Percentiles rank a stretch among this genome's conserved stretches.
These are phyloP conservation scores for Hydractinia echinata DNA, from an alignment of 30 jellyfish, hydroid and myxozoan genomes.

Conservation along the genomic window DNA sequence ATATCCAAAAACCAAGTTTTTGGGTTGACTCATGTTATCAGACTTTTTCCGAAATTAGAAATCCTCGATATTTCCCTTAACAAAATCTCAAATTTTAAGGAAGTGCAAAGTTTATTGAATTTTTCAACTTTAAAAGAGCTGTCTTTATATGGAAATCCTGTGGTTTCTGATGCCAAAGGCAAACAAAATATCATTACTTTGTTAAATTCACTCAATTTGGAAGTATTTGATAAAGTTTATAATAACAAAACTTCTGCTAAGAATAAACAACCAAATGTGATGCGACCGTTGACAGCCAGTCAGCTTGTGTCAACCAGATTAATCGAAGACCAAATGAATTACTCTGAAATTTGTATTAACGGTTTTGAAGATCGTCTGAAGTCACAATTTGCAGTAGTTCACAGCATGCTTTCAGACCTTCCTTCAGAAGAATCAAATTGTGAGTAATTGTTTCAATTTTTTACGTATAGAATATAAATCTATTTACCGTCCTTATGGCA, in stretches of 20 bases:
- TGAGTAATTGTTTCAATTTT: background rate
- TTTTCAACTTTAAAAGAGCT: slow-evolving; percentile 21
- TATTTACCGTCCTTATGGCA: too few species aligned
- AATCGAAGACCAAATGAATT: slow-evolving; percentile 21
- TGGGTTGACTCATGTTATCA: slow-evolving; percentile 7
- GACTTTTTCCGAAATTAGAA: slow-evolving; percentile 23
- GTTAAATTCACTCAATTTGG: slow-evolving; percentile 7
- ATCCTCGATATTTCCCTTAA: background rate
- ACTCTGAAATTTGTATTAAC: slow-evolving; percentile 11
- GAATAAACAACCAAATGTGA: slow-evolving; percentile 11
- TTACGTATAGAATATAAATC: too few species aligned
- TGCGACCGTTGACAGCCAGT: slow-evolving; percentile 49
- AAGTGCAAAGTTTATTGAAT: background rate
- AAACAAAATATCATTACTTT: background rate
- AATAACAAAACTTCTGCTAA: background rate
- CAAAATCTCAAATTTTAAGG: background rate
- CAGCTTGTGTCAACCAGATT: slow-evolving; percentile 31
- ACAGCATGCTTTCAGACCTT: slow-evolving; percentile 1
- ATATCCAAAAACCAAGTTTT: slow-evolving; percentile 3
- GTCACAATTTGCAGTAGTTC: slow-evolving; percentile 11
- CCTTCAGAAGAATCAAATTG: slow-evolving; percentile 5
- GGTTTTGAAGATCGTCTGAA: slow-evolving; percentile 11
- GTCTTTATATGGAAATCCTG: slow-evolving; percentile 26
- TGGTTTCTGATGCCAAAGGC: background rate
- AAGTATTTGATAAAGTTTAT: background rate